Base-by-base conservation (phyloP, 2,797 vertebrate species). In the Alcedo quadribrachys region DNA sequence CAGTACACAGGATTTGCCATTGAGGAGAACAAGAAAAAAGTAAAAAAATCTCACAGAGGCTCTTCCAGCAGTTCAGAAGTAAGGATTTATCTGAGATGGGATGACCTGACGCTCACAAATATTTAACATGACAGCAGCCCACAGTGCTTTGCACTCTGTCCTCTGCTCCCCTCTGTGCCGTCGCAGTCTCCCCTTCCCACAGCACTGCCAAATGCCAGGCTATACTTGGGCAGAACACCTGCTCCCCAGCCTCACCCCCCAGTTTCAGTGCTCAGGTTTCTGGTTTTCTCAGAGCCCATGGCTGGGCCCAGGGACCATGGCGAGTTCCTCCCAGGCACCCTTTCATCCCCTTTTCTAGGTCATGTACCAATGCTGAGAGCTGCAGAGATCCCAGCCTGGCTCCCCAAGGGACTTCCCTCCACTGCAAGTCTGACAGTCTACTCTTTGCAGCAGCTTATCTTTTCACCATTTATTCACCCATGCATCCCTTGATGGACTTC, bases 261-360 rank as follows among this genome's bases (percentile, higher is more conserved):
- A 74, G 65, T 14, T 60, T 61, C 65, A 46, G 51, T 4, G 12
- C 24, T 65, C n/a, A 48, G 50, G 53, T 62, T 81, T 75, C 73
- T 58, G 1, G 0, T 46, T 30, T 65, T 33, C 78, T 43, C 40
- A 32, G 37, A 67, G 77, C 40, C 16, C n/a, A 14, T 6, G n/a
- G 2, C 48, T 8, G 40, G 3, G 1, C 48, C 12, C 1, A 0
- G 0, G 12, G 35, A 24, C 33, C 1, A 1, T 1, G 0, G 53
- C 35, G 18, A 0, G 0, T 27, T 25, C 37, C 28, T 45, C 35
- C 43, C 35, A 42, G 25, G 8, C 22, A 14, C 2, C 2, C 60
- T 60, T 50, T 30, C 62, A 33, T 12, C n/a, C 15, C 20, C 8
- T 7, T 79, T 77, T 74, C 74, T 35, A 75, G 16, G 66, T 75